Evolutionary conservation across 2,797 vertebrate genomes (phyloP), one percentile per base, ranked within the genome.

Genomic region (Tokudaia tokunoshimensis): DNA sequence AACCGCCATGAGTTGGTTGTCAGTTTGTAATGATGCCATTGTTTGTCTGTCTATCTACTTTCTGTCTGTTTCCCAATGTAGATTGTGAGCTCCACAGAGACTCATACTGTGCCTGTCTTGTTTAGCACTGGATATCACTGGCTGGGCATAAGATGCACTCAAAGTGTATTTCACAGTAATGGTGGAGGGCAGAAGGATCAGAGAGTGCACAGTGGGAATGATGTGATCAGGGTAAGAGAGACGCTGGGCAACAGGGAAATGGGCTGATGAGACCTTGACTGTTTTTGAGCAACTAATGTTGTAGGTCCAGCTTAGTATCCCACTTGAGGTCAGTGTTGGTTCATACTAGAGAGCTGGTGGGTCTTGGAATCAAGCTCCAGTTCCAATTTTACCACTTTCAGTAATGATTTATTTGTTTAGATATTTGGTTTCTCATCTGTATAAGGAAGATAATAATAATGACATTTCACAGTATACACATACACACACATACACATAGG

Each of bases 231-330:
- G 6, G 70, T 74, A 44, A 52, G 65, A 59, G 5, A 15, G 34
- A 81, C 37, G 20, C 1, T 55, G 57, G 65, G 74, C 65, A 50
- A 7, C 3, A 41, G 61, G 47, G n/a, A 57, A 19, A 26, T 9
- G 29, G 15, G 24, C 20, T 65, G 10, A 12, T 17, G 14, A 15
- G 44, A 44, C 57, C 57, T 15, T 3, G 19, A 44, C 12, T 29
- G 4, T 52, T 61, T 86, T 19, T 79, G 72, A 84, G 91, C n/a
- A 74, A 55, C 26, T 37, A n/a, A 63, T 0, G 19, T 31, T 20
- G 4, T 0, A 0, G 13, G 65, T 52, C 24, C 11, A 67, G 65
- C 37, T 74, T 26, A 17, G 24, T 0, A 3, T 3, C 3, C 65
- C 20, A 70, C 65, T 29, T 5, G 22, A 4, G 55, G 19, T 20